Evolutionary conservation across 2,888 invertebrate species (phyloP).

Genomic region (Pollenia amentaria): DNA sequence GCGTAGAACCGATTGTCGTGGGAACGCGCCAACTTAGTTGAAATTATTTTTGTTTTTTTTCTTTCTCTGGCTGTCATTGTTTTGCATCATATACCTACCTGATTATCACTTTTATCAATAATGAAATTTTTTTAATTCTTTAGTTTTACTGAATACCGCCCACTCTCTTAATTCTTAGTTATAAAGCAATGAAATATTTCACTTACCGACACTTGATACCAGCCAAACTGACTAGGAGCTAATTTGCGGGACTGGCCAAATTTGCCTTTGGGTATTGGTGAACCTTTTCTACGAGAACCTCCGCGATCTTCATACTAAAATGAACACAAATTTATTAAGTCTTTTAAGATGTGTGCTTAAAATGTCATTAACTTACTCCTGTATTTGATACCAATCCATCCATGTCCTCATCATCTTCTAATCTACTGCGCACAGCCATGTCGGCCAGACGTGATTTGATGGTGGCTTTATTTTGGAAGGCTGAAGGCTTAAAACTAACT

Average conservation of each 20-base stretch:
- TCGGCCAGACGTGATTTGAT: conserved; percentile 79
- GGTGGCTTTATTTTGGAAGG: conserved; percentile 77
- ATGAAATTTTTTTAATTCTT: not conserved
- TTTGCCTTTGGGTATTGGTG: conserved; percentile 80
- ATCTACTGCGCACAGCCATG: conserved; percentile 77
- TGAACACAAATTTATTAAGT: not conserved
- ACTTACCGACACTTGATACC: conserved; percentile 89
- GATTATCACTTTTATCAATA: not conserved
- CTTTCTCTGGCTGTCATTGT: no score
- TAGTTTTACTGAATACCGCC: no score
- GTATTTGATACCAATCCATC: conserved; percentile 77
- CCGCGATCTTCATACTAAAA: conserved; percentile 77
- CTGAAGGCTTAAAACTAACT: conserved; percentile 84
- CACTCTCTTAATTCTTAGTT: not conserved
- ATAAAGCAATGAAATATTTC: not conserved
- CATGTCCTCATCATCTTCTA: conserved; percentile 84
- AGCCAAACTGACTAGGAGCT: conserved; percentile 85
- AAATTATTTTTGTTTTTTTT: no score
- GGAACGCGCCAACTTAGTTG: no score
- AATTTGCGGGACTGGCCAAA: conserved; percentile 78
- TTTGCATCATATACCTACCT: no score
- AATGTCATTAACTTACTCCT: conserved; percentile 73
- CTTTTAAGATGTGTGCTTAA: no score
- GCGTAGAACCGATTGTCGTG: no score
- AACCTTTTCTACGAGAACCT: conserved; percentile 81